Evolutionary conservation across 1,140 invertebrate species (phyloP).

Genomic region (Lepidurus arcticus): DNA sequence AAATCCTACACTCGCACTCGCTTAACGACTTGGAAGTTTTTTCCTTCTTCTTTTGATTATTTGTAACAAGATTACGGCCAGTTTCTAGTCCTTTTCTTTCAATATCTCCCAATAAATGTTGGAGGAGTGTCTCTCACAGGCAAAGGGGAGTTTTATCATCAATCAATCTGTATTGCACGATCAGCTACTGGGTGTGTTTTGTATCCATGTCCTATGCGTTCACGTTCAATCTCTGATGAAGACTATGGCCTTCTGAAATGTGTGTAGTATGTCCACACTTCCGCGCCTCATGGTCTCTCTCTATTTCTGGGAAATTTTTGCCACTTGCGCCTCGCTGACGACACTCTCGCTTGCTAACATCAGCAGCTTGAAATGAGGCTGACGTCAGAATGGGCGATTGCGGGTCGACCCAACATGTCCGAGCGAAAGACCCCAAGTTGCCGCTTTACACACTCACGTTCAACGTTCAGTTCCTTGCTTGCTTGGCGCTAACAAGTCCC

Average conservation of each 20-base stretch:
- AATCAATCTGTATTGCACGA: no score
- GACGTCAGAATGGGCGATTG: conserved; percentile 4
- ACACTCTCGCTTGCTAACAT: conserved; percentile 5
- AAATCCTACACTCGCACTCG: no score
- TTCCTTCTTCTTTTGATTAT: no score
- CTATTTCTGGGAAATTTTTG: conserved; percentile 30
- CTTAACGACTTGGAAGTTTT: no score
- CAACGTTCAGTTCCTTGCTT: not conserved
- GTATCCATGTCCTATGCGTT: not conserved
- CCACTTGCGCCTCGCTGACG: conserved; percentile 29
- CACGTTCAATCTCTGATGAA: not conserved
- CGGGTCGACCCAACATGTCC: not conserved
- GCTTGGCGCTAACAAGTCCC: not conserved
- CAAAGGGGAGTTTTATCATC: no score
- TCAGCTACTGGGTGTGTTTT: no score
- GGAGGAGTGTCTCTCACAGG: no score
- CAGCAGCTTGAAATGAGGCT: conserved; percentile 9
- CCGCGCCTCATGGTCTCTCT: not conserved
- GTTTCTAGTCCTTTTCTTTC: no score
- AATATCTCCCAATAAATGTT: no score
- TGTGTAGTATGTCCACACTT: not conserved
- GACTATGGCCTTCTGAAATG: not conserved
- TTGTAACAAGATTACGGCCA: no score
- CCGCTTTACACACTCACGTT: not conserved
- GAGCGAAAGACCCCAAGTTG: not conserved